Base-by-base conservation (phyloP, 2,888 invertebrate genomes). In the Chydorus sphaericus region DNA sequence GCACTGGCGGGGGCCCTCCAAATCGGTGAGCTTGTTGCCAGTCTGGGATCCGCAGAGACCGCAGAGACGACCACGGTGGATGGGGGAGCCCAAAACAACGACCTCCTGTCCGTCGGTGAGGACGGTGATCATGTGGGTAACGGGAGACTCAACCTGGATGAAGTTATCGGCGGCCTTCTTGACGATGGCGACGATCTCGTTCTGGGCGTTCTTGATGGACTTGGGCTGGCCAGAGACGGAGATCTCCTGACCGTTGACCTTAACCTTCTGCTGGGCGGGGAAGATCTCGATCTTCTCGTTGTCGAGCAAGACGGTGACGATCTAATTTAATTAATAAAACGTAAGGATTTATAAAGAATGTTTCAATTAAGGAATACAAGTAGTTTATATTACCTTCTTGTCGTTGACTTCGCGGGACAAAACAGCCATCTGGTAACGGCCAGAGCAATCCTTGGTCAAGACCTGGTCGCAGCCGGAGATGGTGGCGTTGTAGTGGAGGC, bases 401-500 rank as follows among this genome's bases (percentile, higher is more conserved):
- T 48, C 36, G 14, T 18, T 29, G 48, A 54, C 57, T 44, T 66
- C 63, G 62, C 67, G 67, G 55, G 65, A 63, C 29, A 69, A 61
- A 36, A 71, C 67, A 59, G 68, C 69, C 61, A 69, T 66, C 54
- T 63, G 62, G 57, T 65, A 62, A 26, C 64, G 61, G 11, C 62
- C 63, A 18, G 68, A 65, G 62, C 69, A 70, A 61, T 72, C 71
- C 63, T 70, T 70, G 61, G 68, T 67, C 57, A 71, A 58, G 26
- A 72, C 64, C 51, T 68, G 65, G 61, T 65, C 68, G 63, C 71
- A 72, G 39, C 57, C 61, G 55, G 63, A 62, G 52, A 66, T 55
- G 33, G 65, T 63, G 33, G 62, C 64, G 20, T 61, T 59, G 61
- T 61, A 65, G 54, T 54, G 48, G 38, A 64, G 61, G 29, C 62